phyloP scores from a whole-genome alignment of 2,797 vertebrate species.

The Girardinus metallicus region DNA sequence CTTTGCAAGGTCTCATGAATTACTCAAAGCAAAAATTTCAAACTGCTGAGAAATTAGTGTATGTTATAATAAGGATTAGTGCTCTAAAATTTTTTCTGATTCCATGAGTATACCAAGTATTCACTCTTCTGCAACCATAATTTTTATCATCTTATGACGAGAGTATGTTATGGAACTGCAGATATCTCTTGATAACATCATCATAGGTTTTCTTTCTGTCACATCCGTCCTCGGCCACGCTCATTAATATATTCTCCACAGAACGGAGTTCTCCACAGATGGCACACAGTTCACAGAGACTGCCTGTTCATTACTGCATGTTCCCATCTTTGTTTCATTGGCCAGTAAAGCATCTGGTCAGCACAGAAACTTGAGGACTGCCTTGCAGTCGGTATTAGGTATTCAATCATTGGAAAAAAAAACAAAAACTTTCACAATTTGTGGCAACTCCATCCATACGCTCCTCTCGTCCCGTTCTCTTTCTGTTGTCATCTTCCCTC shows the following conservation, averaged over 20 bases:
- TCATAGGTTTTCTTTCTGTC: background rate
- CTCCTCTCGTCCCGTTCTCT: slow-evolving; percentile 18
- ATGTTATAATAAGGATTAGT: background rate
- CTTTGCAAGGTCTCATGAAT: background rate
- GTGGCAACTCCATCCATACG: slow-evolving; percentile 27
- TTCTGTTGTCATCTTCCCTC: slow-evolving; percentile 21
- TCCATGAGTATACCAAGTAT: background rate
- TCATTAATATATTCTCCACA: slow-evolving; percentile 18
- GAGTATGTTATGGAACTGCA: background rate
- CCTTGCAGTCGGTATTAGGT: slow-evolving; percentile 26
- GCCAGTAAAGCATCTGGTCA: slow-evolving; percentile 44
- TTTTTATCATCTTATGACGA: background rate
- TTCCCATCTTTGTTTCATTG: slow-evolving; percentile 32
- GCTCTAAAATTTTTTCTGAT: background rate
- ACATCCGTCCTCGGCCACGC: background rate
- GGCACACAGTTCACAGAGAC: slow-evolving; percentile 33
- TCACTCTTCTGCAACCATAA: background rate
- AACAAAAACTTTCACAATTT: slow-evolving; percentile 6
- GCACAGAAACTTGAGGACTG: slow-evolving; percentile 29
- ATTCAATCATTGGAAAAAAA: slow-evolving; percentile 24
- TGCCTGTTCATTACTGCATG: slow-evolving; percentile 35
- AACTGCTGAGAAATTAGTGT: background rate
- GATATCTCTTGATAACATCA: background rate
- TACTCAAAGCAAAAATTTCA: background rate
- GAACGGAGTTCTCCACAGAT: slow-evolving; percentile 28